Conservation (phyloP, 2,888 invertebrate genomes). For the Elmis aenea region DNA sequence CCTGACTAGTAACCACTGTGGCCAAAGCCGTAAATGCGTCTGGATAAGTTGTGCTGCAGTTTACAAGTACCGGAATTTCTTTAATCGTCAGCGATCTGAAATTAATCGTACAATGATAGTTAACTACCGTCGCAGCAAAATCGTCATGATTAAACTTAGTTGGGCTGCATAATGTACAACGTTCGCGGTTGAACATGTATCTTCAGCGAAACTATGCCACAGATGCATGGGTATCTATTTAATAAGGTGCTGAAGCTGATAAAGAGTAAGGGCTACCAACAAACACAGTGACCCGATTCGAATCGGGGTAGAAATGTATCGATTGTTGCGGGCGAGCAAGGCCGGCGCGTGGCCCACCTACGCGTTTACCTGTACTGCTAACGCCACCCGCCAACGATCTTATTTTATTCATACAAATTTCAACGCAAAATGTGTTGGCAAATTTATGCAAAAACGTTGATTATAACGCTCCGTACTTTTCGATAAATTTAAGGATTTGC, state of each 20-base stretch:
- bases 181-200: too few species aligned
- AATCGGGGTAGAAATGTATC: conserved; percentile 40
- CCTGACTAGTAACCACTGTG: conserved; percentile 35
- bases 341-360: conserved; percentile 47
- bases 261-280: conserved; percentile 39
- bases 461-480: too few species aligned
- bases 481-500: too few species aligned
- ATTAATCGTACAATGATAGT: too few species aligned
- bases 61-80: too few species aligned
- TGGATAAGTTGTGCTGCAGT: neutral
- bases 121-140: too few species aligned
- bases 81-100: conserved; percentile 34
- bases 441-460: too few species aligned
- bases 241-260: neutral
- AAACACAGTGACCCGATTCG: conserved; percentile 49
- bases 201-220: too few species aligned
- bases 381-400: conserved; percentile 19
- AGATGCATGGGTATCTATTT: neutral
- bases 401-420: conserved; percentile 8
- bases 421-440: too few species aligned
- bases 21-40: conserved; percentile 25
- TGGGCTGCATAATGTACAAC: too few species aligned
- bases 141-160: too few species aligned
- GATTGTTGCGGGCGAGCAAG: conserved; percentile 45
- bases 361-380: conserved; percentile 41